phyloP scores from a whole-genome alignment of 2,113 vertebrate species.

The Python bivittatus region DNA sequence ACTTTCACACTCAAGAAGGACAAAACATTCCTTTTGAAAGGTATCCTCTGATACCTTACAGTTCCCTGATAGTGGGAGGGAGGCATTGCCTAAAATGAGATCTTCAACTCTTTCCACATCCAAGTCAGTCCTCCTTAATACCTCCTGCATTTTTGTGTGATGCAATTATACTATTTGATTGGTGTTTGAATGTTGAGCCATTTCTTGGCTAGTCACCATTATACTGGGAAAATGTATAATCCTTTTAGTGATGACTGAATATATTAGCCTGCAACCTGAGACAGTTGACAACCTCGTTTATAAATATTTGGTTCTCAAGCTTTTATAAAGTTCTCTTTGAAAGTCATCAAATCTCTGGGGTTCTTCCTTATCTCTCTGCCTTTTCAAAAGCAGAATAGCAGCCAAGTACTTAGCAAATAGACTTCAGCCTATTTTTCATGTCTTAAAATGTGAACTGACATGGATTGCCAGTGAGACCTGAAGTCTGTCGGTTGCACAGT shows the following conservation, averaged over 20 bases:
- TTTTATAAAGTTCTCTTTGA: not conserved
- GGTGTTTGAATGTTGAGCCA: not conserved
- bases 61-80: not conserved
- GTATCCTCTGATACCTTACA: not conserved
- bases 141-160: not conserved
- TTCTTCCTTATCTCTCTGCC: not conserved
- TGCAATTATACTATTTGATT: slow-evolving; percentile 3
- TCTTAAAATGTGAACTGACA: not conserved
- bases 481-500: not conserved
- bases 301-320: not conserved
- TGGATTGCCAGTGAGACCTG: not conserved
- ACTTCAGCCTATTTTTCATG: not conserved
- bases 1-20: not conserved
- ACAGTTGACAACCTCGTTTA: not conserved
- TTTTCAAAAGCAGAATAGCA: not conserved
- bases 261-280: not conserved
- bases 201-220: not conserved
- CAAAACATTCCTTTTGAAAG: not conserved
- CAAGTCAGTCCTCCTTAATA: not conserved
- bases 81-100: not conserved
- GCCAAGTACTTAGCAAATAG: not conserved
- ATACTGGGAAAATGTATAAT: not conserved
- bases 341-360: not conserved
- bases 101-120: not conserved
- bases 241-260: not conserved